Conservation (phyloP, 2,113 vertebrate species). For the Alaudala cheleensis region DNA sequence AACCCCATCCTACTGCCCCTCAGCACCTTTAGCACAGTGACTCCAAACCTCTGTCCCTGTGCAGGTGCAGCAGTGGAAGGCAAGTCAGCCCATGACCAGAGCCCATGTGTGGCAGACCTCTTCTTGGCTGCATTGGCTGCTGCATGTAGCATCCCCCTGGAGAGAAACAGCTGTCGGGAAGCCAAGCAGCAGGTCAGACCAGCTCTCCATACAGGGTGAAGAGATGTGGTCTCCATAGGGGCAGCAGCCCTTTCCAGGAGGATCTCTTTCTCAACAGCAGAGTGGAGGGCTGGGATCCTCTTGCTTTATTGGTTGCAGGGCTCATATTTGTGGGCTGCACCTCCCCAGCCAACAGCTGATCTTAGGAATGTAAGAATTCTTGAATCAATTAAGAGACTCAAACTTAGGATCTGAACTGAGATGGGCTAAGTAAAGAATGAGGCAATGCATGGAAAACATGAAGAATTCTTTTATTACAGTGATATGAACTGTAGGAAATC, state of each 20-base stretch:
- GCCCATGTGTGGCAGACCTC: constrained; percentile 8
- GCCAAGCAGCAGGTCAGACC: constrained; percentile 75
- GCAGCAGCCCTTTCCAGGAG: background rate
- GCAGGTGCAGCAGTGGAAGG: constrained; percentile 39
- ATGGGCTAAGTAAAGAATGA: background rate
- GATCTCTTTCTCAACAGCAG: background rate
- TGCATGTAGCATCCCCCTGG: constrained; percentile 63
- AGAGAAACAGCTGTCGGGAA: constrained; percentile 52
- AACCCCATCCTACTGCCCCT: background rate
- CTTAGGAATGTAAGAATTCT: background rate
- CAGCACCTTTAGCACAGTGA: background rate
- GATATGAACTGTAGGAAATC: background rate
- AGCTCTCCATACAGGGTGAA: background rate
- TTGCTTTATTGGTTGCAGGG: background rate
- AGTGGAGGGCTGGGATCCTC: background rate
- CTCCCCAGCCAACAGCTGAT: background rate
- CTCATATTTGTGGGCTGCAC: background rate
- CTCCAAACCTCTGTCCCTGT: background rate
- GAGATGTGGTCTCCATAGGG: background rate
- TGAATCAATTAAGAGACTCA: background rate
- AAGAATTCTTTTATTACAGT: background rate
- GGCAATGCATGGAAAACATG: background rate
- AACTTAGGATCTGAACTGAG: background rate
- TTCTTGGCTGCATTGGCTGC: constrained; percentile 65
- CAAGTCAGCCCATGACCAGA: constrained; percentile 21